Base-by-base conservation (phyloP, 2,888 invertebrate species). In the Osmoderma eremita region DNA sequence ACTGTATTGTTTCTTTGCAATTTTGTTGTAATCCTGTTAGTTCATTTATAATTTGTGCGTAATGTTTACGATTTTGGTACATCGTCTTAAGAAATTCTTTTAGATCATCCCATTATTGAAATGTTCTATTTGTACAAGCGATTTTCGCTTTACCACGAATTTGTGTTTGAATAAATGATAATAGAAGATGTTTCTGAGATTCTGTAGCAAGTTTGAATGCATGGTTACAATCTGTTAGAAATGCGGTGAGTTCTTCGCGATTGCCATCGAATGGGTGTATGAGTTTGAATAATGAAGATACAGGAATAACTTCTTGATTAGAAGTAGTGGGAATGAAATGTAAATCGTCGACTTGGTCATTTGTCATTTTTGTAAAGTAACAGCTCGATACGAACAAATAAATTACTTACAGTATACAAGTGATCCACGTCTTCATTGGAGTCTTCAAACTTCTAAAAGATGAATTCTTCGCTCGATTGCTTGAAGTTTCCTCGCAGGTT, bases 101-200 rank as follows among this genome's bases (percentile, higher is more conserved):
- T 51, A 51, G 36, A 38, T 53, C 50, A 30, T 30, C 17, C 39
- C 51, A 63, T 22, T 45, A 18, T 15, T 22, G 15, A 13, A 63
- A 63, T n/a, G 38, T 50, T n/a, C 63, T 48, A 38, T 63, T 63
- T 18, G 50, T 63, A 38, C 63, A 51, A 12, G 63, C 51, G 30
- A 50, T 63, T 38, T 63, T 63, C 17, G 50, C 63, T 63, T 63
- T 63, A n/a, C 51, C 51, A 30, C 51, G 45, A 50, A 63, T 63
- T 51, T 63, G 63, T n/a, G 63, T 63, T 63, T 63, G 63, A 50
- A 63, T 50, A 38, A 63, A 63, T 12, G 49, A 49, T 50, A 63
- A 51, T 15, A 63, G 49, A 45, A 63, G 63, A 12, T 24, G 51
- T 51, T 51, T 18, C 49, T 63, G 51, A 1, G 51, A 63, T n/a